Evolutionary conservation across 2,888 invertebrate genomes (phyloP).

Genomic region (Penaeus monodon): DNA sequence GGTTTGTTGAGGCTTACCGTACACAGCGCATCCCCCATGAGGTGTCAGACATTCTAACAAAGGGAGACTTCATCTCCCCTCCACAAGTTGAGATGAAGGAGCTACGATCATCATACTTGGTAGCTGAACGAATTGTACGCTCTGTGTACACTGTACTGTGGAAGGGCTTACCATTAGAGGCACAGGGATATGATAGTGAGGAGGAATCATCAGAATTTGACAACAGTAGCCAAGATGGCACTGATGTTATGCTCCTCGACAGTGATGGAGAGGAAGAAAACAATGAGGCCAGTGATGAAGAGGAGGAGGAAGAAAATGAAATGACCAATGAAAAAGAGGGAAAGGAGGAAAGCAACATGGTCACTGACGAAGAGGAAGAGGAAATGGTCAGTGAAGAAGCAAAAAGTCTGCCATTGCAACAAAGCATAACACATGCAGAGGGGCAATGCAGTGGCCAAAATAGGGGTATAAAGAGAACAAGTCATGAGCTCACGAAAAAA

Average conservation of each 20-base stretch:
- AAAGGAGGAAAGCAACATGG: neutral
- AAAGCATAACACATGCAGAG: no score
- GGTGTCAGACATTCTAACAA: constrained; percentile 53
- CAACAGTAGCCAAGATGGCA: no score
- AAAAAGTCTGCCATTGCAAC: no score
- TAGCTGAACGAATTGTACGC: constrained; percentile 36
- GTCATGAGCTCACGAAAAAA: neutral
- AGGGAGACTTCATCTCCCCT: constrained; percentile 55
- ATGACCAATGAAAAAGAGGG: neutral
- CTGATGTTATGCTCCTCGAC: neutral
- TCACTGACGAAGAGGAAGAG: neutral
- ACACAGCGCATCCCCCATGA: constrained; percentile 41
- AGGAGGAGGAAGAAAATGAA: neutral
- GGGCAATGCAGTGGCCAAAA: no score
- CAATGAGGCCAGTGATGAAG: neutral
- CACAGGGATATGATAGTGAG: no score
- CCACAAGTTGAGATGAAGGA: constrained; percentile 44
- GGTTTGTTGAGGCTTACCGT: constrained; percentile 53
- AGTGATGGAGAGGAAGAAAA: neutral
- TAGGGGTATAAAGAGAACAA: neutral
- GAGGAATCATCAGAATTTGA: no score
- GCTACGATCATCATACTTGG: constrained; percentile 20
- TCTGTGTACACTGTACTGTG: constrained; percentile 36
- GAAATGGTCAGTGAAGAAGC: neutral
- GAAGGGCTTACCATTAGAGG: constrained; percentile 3